A percentile compares a stretch with the other conserved stretches of the same genome.
Conservation (phyloP, 1,140 invertebrate species). For the Armadillidium nasatum region DNA sequence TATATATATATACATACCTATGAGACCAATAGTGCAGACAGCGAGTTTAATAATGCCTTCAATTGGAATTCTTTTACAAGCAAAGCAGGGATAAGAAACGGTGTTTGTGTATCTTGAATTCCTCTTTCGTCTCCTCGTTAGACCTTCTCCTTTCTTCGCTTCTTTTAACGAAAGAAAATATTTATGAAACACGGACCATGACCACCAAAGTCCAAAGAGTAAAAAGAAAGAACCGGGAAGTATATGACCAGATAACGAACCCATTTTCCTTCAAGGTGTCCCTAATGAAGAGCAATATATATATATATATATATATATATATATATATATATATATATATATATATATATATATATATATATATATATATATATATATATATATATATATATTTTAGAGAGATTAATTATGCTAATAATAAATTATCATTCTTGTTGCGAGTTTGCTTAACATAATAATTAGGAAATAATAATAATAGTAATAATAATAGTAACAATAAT, state of each 20-base stretch:
- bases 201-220: conserved; percentile 53
- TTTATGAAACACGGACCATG: conserved; percentile 47
- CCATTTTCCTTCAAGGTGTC: conserved; percentile 21
- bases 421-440: too few species aligned
- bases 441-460: too few species aligned
- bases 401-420: too few species aligned
- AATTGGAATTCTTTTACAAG: neutral
- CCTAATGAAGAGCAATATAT: too few species aligned
- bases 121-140: neutral
- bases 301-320: too few species aligned
- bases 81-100: conserved; percentile 16
- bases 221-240: conserved; percentile 55
- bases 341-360: too few species aligned
- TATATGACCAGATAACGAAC: conserved; percentile 47
- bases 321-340: too few species aligned
- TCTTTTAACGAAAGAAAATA: conserved; percentile 17
- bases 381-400: too few species aligned
- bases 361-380: too few species aligned
- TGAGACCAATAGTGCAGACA: neutral
- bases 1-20: neutral
- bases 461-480: too few species aligned
- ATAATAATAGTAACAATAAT: too few species aligned
- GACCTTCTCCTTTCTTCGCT: neutral
- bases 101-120: conserved; percentile 19
- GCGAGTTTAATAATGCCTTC: conserved; percentile 25